Percentiles rank a stretch among this genome's conserved stretches.
Conservation (phyloP, 2,113 vertebrate genomes). For the Beaufortia kweichowensis region DNA sequence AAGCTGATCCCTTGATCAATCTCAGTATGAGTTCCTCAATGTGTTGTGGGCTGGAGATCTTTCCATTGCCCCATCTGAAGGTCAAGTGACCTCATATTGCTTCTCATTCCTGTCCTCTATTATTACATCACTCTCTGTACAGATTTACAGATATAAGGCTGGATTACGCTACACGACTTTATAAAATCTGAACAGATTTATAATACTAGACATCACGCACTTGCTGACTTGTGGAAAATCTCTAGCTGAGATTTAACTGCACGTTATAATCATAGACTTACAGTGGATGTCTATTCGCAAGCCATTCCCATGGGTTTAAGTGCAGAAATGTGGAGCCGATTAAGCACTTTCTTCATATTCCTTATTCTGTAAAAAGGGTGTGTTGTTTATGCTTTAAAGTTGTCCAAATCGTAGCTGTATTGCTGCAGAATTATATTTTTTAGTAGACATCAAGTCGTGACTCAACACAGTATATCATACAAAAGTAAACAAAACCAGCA, state of each 20-base stretch:
- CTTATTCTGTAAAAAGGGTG: too few species aligned
- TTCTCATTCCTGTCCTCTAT: conserved; percentile 16
- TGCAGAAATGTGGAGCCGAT: background rate
- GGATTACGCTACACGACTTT: too few species aligned
- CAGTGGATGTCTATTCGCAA: conserved; percentile 1
- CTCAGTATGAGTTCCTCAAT: conserved; percentile 14
- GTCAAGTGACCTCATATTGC: conserved; percentile 14
- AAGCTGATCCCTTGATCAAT: conserved; percentile 24
- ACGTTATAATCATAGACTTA: background rate
- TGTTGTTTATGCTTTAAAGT: background rate
- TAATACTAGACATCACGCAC: too few species aligned
- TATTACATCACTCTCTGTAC: background rate
- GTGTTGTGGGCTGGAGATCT: conserved; percentile 12
- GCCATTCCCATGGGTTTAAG: background rate
- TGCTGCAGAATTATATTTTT: too few species aligned
- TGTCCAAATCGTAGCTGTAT: background rate
- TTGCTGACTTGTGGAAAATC: too few species aligned
- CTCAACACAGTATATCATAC: too few species aligned
- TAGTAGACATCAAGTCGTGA: too few species aligned
- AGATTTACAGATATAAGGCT: background rate
- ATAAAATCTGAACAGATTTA: too few species aligned
- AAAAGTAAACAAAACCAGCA: too few species aligned
- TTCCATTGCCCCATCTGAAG: conserved; percentile 25
- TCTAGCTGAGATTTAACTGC: background rate
- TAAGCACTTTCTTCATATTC: too few species aligned